Conservation (phyloP, 2,113 vertebrate species). For the Pelvicachromis taeniatus region DNA sequence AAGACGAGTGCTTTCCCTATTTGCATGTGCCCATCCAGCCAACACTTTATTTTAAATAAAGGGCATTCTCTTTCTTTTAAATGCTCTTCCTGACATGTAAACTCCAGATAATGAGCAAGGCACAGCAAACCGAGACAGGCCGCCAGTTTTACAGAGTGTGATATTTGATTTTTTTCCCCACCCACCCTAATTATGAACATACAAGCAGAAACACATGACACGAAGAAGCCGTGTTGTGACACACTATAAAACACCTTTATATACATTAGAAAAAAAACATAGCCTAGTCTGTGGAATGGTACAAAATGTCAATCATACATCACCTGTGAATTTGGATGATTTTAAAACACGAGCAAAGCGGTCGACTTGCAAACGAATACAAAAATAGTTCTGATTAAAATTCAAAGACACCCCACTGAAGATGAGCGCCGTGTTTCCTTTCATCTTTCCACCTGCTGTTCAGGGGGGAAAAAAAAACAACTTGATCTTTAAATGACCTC, state of each 20-base stretch:
- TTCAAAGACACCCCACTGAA: neutral
- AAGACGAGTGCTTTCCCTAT: neutral
- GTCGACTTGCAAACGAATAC: conserved; percentile 32
- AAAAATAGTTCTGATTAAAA: conserved; percentile 67
- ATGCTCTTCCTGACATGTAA: neutral
- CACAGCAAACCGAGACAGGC: neutral
- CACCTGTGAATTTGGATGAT: conserved; percentile 4
- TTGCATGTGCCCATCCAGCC: neutral
- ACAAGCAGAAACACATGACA: neutral
- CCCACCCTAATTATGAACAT: neutral
- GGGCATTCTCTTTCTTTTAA: neutral
- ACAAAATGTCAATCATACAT: conserved; percentile 32
- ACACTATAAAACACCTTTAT: conserved; percentile 66
- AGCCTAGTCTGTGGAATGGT: conserved; percentile 46
- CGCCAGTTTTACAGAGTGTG: neutral
- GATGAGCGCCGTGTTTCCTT: neutral
- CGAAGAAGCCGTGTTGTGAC: neutral
- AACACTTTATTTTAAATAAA: neutral
- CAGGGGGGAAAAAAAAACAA: neutral
- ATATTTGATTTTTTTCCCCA: neutral
- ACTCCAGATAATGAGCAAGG: neutral
- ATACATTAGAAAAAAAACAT: conserved; percentile 56
- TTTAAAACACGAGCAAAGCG: conserved; percentile 32
- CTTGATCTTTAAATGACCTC: neutral
- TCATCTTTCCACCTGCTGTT: neutral